phyloP scores from a whole-genome alignment of 1,140 invertebrate species.

The Nebria ingens region DNA sequence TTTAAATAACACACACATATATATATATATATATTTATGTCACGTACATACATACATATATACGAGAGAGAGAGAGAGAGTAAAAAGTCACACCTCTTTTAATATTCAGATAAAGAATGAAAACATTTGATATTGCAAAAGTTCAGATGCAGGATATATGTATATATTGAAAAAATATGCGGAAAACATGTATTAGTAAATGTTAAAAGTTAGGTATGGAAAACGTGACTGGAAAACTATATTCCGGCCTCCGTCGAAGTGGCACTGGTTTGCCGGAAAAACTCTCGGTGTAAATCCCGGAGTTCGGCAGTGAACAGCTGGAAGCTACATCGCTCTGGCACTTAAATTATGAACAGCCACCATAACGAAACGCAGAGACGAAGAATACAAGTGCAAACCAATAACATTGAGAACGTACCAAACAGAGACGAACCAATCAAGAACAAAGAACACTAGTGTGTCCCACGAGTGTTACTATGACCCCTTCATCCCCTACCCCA shows the following conservation, averaged over 20 bases:
- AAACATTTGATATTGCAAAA: slow-evolving; percentile 7
- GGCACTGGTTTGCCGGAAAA: no score
- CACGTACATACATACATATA: neutral
- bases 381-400: neutral
- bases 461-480: neutral
- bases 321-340: neutral
- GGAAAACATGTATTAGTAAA: slow-evolving; percentile 9
- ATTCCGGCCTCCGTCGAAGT: neutral
- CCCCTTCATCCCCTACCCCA: no score
- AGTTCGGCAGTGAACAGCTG: neutral
- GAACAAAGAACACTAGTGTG: neutral
- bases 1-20: neutral
- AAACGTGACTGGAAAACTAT: neutral
- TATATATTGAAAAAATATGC: slow-evolving; percentile 10
- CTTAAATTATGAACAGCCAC: neutral
- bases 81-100: slow-evolving; percentile 3
- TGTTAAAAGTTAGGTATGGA: slow-evolving; percentile 8
- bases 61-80: no score
- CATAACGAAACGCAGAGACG: neutral
- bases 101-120: neutral
- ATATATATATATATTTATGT: neutral
- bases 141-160: no score
- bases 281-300: neutral
- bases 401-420: no score
- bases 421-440: neutral